Percentiles rank a stretch among this genome's conserved stretches.
Evolutionary conservation across 37 sponge, comb jelly and placozoan genomes (phyloP).

Genomic region (Hexactinellida sp.): DNA sequence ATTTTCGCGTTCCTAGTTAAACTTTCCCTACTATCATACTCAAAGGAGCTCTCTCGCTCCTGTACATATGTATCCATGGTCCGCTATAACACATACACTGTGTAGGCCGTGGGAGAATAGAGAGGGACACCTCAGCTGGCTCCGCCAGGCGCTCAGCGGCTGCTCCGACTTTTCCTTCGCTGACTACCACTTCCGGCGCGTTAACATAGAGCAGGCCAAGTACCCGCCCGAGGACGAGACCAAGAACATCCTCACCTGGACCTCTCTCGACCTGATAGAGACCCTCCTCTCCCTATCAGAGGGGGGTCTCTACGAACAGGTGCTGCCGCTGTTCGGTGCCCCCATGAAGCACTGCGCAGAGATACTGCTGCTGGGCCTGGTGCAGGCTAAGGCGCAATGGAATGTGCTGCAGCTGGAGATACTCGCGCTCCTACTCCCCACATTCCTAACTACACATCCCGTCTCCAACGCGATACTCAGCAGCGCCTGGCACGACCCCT

Average conservation of each 20-base stretch:
- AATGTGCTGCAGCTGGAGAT: constrained; percentile 64
- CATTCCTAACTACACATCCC: constrained; percentile 75
- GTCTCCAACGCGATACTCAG: constrained; percentile 53
- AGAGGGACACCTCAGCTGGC: constrained; percentile 49
- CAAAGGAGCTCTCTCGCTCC: too few species aligned
- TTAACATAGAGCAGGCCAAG: constrained; percentile 38
- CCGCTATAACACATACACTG: too few species aligned
- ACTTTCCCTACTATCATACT: too few species aligned
- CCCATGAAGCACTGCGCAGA: constrained; percentile 94
- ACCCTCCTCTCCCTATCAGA: constrained; percentile 74
- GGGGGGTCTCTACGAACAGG: constrained; percentile 69
- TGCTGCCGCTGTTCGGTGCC: constrained; percentile 40
- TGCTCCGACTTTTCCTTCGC: constrained; percentile 75
- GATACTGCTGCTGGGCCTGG: constrained; percentile 61
- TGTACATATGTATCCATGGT: too few species aligned
- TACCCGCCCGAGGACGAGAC: constrained; percentile 29
- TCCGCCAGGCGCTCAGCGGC: constrained; percentile 52
- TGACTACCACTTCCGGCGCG: constrained; percentile 37
- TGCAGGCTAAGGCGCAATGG: constrained; percentile 62
- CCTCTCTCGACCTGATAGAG: constrained; percentile 65
- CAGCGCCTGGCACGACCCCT: constrained; percentile 65
- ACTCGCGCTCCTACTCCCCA: constrained; percentile 49
- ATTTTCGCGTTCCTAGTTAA: too few species aligned
- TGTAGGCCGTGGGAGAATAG: constrained; percentile 16
- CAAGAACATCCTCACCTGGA: constrained; percentile 27